Conservation (phyloP, 2,888 invertebrate genomes). For the Sinhomidia bicolor region DNA sequence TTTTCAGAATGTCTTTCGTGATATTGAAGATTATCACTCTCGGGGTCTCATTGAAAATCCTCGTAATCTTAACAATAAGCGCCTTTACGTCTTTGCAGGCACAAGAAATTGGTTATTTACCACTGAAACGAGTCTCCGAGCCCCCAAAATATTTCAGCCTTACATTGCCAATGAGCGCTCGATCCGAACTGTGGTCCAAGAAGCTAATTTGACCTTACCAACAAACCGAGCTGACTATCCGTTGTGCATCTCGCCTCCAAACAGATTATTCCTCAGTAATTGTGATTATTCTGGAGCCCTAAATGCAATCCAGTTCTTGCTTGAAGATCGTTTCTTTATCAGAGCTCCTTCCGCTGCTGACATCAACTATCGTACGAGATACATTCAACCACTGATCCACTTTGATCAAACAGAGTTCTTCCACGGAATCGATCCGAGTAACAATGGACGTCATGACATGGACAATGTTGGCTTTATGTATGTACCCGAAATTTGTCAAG, state of each 20-base stretch:
- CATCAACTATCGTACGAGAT: no score
- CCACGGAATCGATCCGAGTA: slow-evolving; percentile 9
- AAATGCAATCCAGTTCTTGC: slow-evolving; percentile 56
- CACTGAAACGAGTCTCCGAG: slow-evolving; percentile 17
- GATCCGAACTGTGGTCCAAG: slow-evolving; percentile 55
- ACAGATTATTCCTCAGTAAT: slow-evolving; percentile 35
- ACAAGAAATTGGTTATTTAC: slow-evolving; percentile 74
- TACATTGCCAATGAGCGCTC: slow-evolving; percentile 47
- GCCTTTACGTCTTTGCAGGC: slow-evolving; percentile 70
- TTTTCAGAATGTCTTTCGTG: slow-evolving; percentile 14
- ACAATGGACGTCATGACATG: slow-evolving; percentile 65
- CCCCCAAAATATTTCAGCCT: slow-evolving; percentile 61
- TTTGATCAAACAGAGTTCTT: slow-evolving; percentile 77
- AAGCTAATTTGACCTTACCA: slow-evolving; percentile 68
- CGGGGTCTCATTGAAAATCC: slow-evolving; percentile 65
- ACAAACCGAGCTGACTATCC: slow-evolving; percentile 56
- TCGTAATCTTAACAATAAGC: slow-evolving; percentile 59
- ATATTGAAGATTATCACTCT: slow-evolving; percentile 53
- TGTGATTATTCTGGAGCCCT: slow-evolving; percentile 66
- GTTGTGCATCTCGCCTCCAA: slow-evolving; percentile 47
- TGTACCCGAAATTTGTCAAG: slow-evolving; percentile 70
- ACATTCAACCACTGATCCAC: background rate
- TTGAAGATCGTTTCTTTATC: no score
- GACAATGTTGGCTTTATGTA: slow-evolving; percentile 74
- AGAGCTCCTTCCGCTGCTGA: no score